Conservation (phyloP, 2,888 invertebrate genomes). For the Epiblema foenella region DNA sequence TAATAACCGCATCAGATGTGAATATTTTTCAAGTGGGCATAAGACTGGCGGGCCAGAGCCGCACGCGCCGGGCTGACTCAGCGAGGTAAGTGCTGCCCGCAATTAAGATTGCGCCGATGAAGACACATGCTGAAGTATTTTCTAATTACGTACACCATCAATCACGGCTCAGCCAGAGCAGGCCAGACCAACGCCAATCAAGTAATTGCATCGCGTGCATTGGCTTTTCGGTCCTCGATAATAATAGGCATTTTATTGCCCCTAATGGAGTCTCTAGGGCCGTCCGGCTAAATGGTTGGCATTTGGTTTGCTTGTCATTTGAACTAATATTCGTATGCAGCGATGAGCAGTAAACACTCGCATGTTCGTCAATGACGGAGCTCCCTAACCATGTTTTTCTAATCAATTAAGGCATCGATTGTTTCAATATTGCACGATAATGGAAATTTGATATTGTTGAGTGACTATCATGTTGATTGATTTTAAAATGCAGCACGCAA, state of each 20-base stretch:
- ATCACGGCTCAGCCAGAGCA: conserved; percentile 75
- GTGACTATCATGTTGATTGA: conserved; percentile 75
- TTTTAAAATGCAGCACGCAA: conserved; percentile 69
- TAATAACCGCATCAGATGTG: conserved; percentile 42
- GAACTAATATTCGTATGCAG: conserved; percentile 77
- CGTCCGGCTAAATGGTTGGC: conserved; percentile 71
- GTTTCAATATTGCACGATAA: conserved; percentile 67
- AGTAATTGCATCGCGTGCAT: conserved; percentile 85
- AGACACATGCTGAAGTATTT: conserved; percentile 84
- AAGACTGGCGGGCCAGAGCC: conserved; percentile 24
- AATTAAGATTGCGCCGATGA: conserved; percentile 82
- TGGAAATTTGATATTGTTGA: conserved; percentile 72
- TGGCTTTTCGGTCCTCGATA: conserved; percentile 84
- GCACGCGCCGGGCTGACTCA: conserved; percentile 79
- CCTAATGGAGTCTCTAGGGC: conserved; percentile 85
- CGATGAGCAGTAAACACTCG: conserved; percentile 63
- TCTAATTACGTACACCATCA: conserved; percentile 84
- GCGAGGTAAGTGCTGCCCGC: conserved; percentile 80
- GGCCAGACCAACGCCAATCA: conserved; percentile 83
- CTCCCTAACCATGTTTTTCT: conserved; percentile 65
- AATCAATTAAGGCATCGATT: conserved; percentile 76
- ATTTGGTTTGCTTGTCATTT: conserved; percentile 80
- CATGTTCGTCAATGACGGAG: conserved; percentile 49
- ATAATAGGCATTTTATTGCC: conserved; percentile 85
- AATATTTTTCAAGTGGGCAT: conserved; percentile 42